phyloP scores from a whole-genome alignment of 2,797 vertebrate genomes.

The Gallinago solitaria region DNA sequence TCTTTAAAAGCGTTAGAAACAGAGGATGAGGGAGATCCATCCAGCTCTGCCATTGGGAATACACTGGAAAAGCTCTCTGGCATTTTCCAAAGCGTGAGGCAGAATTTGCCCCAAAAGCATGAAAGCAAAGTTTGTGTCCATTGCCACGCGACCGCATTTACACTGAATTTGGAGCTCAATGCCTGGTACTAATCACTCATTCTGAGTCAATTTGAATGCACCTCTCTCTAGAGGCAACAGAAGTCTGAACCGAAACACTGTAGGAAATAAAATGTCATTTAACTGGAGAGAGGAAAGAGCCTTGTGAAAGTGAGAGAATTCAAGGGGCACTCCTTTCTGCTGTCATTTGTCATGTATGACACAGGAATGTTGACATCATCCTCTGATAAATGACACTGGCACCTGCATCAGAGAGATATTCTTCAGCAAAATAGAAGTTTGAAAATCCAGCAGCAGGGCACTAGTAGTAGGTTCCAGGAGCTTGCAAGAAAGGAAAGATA shows the following conservation, averaged over 20 bases:
- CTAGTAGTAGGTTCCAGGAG: conserved; percentile 47
- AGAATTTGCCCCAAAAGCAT: conserved; percentile 1
- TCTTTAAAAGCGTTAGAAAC: conserved; percentile 58
- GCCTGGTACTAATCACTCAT: conserved; percentile 43
- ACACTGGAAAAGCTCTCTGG: neutral
- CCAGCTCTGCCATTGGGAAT: neutral
- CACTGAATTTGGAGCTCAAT: neutral
- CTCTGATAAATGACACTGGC: conserved; percentile 70
- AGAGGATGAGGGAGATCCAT: neutral
- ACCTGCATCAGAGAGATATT: conserved; percentile 65
- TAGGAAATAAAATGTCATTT: conserved; percentile 64
- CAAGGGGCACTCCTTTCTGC: conserved; percentile 54
- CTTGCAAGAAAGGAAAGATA: conserved; percentile 65
- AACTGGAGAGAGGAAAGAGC: conserved; percentile 26
- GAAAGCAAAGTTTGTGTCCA: neutral
- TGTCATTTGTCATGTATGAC: conserved; percentile 70
- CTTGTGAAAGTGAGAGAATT: conserved; percentile 37
- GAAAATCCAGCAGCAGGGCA: conserved; percentile 68
- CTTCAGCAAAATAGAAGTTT: conserved; percentile 58
- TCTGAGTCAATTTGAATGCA: conserved; percentile 16
- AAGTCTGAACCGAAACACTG: conserved; percentile 43
- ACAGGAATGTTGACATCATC: conserved; percentile 71
- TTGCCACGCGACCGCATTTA: neutral
- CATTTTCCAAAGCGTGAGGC: neutral
- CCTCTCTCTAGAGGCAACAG: conserved; percentile 25